Conservation (phyloP, 2,113 vertebrate species). For the Sakesphorus luctuosus region DNA sequence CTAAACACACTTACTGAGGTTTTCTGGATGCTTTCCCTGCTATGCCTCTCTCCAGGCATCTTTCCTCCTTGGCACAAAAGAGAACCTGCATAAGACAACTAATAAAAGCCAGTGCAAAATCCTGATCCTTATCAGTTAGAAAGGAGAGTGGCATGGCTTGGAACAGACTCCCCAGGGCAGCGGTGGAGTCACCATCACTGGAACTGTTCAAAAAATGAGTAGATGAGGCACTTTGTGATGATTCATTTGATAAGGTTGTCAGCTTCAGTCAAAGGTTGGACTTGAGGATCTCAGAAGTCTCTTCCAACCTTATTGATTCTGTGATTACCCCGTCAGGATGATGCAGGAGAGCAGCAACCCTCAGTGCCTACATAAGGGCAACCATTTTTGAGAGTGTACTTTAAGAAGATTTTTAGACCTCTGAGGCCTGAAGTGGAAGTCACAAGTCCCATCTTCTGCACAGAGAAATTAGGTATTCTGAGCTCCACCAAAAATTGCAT, state of each 20-base stretch:
- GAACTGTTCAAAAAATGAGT: neutral
- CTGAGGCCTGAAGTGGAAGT: neutral
- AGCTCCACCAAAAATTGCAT: neutral
- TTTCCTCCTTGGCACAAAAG: neutral
- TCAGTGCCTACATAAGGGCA: neutral
- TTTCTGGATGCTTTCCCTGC: neutral
- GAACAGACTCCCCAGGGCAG: neutral
- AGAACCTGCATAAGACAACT: neutral
- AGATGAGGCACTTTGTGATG: too few species aligned
- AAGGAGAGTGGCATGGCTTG: neutral
- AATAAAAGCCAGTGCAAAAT: neutral
- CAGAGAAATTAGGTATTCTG: neutral
- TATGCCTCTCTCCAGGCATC: neutral
- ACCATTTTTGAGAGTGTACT: neutral
- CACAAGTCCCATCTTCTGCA: neutral
- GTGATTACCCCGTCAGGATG: neutral
- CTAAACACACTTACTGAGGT: neutral
- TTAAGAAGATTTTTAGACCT: neutral
- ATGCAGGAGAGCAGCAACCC: neutral
- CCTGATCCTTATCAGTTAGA: fast-evolving
- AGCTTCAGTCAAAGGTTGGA: neutral
- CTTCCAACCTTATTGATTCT: neutral
- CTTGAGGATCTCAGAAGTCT: neutral
- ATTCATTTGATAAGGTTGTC: neutral
- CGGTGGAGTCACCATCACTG: neutral